These are phyloP conservation scores for Coptodon bakossiorum DNA, from an alignment of 2,113 vertebrate genomes.

Conservation along the genomic window DNA sequence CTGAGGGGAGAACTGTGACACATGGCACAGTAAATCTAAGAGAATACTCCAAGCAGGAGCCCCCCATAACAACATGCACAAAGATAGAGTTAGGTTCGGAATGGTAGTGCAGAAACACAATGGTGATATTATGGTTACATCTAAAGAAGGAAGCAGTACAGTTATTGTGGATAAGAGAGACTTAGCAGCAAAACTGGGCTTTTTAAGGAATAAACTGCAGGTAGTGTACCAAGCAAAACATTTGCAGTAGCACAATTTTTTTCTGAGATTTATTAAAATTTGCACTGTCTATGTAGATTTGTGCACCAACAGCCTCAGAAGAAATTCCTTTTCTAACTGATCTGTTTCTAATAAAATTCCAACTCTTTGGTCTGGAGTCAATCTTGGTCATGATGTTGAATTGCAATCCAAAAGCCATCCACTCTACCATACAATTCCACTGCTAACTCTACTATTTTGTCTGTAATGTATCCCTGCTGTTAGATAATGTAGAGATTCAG, in stretches of 20 bases:
- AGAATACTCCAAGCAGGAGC: neutral
- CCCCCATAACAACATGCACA: neutral
- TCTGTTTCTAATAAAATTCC: neutral
- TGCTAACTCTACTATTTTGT: neutral
- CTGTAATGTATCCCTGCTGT: neutral
- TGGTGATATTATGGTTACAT: neutral
- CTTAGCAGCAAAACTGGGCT: neutral
- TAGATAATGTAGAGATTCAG: neutral
- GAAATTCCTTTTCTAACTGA: neutral
- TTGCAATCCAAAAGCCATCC: neutral
- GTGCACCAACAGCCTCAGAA: neutral
- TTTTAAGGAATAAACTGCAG: neutral
- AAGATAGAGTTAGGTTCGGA: neutral
- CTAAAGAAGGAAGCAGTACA: neutral
- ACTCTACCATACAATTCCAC: neutral
- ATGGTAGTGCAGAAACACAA: neutral
- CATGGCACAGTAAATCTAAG: constrained; percentile 39
- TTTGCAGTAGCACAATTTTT: neutral
- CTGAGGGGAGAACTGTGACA: neutral
- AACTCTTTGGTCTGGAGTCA: neutral
- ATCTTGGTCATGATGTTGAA: neutral
- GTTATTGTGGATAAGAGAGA: neutral
- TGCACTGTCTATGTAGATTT: neutral
- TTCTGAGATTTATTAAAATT: neutral
- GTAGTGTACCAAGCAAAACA: neutral